Evolutionary conservation across 2,113 vertebrate genomes (phyloP), one percentile per base, ranked within the genome.

Genomic region (Columba livia): DNA sequence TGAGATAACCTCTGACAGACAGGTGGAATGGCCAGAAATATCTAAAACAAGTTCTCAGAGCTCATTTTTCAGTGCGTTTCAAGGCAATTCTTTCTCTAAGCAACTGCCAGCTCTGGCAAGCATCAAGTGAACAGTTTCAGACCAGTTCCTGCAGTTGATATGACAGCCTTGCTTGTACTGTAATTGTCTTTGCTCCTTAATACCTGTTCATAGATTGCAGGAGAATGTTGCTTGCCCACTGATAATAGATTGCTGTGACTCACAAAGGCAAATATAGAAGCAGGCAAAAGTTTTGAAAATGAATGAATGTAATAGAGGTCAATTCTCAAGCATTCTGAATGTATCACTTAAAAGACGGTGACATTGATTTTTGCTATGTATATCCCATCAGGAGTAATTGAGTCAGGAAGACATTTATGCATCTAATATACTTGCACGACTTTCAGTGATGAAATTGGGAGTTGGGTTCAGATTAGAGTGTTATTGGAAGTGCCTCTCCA

Each of bases 331-430:
- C 16, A 42, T 83, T 95, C 38, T 64, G 64, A 86, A 80, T 28
- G 7, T 71, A 74, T 89, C 47, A 26, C 44, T 93, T 83, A 51
- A 71, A 85, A 85, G 89, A 70, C 1, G 1, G 54, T 77, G 71
- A 80, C 89, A 95, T 94, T 94, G 93, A 96, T 95, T 97, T 97
- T 96, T 93, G 64, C 51, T 78, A 4, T 42, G 32, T 74, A 24
- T 85, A 85, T 88, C 67, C 89, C 82, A 95, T 96, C 90, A 95
- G 29, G 42, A 89, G 29, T 88, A 93, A 94, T 91, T 96, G 54
- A 64, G 89, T 80, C 88, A 96, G 94, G 94, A 95, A 93, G 85
- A 71, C 64, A 51, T 74, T 90, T 85, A 74, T 74, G 40, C 36
- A 62, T 66, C 74, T 88, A 91, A 77, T 90, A 83, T 12, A 85